Evolutionary conservation across 2,888 invertebrate genomes (phyloP).

Genomic region (Papilio demoleus): DNA sequence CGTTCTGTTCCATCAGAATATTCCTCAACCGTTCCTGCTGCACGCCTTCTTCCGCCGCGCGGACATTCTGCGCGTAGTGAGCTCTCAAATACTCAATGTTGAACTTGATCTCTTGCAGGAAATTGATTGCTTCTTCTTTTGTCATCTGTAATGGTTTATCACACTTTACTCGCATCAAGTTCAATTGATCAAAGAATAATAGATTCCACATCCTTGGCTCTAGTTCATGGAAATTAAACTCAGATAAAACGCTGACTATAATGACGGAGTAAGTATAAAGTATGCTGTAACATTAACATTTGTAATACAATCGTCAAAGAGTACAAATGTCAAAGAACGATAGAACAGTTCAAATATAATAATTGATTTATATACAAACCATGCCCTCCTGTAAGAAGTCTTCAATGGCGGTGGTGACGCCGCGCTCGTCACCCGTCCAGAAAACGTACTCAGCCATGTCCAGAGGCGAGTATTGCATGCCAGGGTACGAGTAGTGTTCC

Average conservation of each 20-base stretch:
- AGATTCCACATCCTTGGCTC: no score
- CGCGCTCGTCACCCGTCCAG: slow-evolving; percentile 92
- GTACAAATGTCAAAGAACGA: background rate
- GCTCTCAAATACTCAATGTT: slow-evolving; percentile 88
- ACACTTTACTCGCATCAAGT: background rate
- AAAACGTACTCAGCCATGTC: slow-evolving; percentile 93
- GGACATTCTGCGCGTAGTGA: slow-evolving; percentile 82
- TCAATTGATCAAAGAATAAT: no score
- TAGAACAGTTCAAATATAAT: slow-evolving; percentile 6
- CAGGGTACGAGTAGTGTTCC: slow-evolving; percentile 81
- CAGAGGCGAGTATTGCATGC: slow-evolving; percentile 88
- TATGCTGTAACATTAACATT: no score
- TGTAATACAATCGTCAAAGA: no score
- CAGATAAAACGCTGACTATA: no score
- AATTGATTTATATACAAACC: slow-evolving; percentile 74
- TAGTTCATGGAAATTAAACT: no score
- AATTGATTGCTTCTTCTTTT: slow-evolving; percentile 89
- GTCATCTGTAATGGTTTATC: slow-evolving; percentile 83
- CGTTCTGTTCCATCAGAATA: slow-evolving; percentile 71
- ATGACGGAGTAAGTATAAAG: no score
- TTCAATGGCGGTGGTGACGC: slow-evolving; percentile 89
- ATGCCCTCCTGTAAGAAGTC: slow-evolving; percentile 90
- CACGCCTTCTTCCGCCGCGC: slow-evolving; percentile 69
- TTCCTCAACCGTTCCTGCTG: slow-evolving; percentile 74
- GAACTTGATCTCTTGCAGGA: slow-evolving; percentile 89